phyloP scores from a whole-genome alignment of 2,888 invertebrate species.

The Tridacna gigas region DNA sequence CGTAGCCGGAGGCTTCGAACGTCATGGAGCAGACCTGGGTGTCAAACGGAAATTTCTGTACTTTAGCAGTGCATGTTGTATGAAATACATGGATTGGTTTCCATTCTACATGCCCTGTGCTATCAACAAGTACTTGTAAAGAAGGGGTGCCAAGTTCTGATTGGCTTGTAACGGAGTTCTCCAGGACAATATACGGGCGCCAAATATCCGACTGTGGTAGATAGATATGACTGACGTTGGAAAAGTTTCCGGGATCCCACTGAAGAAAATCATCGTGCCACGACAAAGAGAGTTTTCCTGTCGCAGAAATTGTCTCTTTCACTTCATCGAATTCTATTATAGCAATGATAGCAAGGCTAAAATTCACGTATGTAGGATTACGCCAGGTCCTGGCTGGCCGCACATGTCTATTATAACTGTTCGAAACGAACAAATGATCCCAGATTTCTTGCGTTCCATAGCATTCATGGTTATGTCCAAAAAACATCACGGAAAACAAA shows the following conservation, averaged over 20 bases:
- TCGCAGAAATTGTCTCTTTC: constrained; percentile 46
- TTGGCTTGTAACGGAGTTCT: constrained; percentile 51
- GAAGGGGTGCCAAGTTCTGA: constrained; percentile 48
- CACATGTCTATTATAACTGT: constrained; percentile 46
- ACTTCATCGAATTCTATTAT: constrained; percentile 62
- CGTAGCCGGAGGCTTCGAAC: constrained; percentile 50
- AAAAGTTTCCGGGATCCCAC: constrained; percentile 48
- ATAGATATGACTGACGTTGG: constrained; percentile 41
- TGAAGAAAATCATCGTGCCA: constrained; percentile 60
- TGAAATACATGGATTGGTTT: constrained; percentile 49
- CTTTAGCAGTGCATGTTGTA: constrained; percentile 49
- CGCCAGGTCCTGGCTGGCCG: constrained; percentile 47
- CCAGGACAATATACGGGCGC: constrained; percentile 51
- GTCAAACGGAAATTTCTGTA: constrained; percentile 60
- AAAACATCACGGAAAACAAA: too few species aligned
- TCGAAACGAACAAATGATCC: constrained; percentile 38
- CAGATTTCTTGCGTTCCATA: constrained; percentile 30
- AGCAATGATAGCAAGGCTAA: constrained; percentile 43
- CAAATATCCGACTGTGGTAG: constrained; percentile 35
- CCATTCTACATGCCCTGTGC: constrained; percentile 48
- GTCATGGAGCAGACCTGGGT: constrained; percentile 51
- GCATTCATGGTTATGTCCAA: neutral
- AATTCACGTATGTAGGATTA: constrained; percentile 36
- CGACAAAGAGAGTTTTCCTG: constrained; percentile 36
- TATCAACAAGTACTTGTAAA: constrained; percentile 32